phyloP scores from a whole-genome alignment of 2,113 vertebrate species.

The Galemys pyrenaicus region DNA sequence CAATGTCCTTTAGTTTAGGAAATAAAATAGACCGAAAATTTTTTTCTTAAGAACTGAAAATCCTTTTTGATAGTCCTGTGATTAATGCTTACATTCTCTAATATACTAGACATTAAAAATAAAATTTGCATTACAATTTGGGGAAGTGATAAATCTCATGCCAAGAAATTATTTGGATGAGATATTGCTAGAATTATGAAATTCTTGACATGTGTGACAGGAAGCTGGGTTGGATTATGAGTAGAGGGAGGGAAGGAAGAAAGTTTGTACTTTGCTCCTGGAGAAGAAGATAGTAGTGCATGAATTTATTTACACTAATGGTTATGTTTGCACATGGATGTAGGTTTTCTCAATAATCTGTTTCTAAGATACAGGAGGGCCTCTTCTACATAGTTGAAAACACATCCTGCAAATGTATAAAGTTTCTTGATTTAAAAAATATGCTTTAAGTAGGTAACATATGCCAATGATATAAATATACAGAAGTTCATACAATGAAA shows the following conservation, averaged over 20 bases:
- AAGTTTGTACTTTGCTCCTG: background rate
- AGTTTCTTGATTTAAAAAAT: background rate
- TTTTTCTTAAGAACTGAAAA: background rate
- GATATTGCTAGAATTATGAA: background rate
- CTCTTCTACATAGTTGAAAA: background rate
- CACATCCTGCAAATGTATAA: background rate
- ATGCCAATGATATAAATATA: background rate
- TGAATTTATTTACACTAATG: constrained; percentile 6
- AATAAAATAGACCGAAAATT: background rate
- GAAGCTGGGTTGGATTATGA: background rate
- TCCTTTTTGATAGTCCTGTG: background rate
- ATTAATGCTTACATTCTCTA: background rate
- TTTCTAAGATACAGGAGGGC: background rate
- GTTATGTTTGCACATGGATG: background rate
- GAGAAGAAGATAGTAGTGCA: background rate
- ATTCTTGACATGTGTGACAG: background rate
- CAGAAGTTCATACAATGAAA: background rate
- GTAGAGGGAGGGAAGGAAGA: background rate
- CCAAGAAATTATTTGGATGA: background rate
- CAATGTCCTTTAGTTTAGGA: background rate
- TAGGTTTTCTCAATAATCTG: background rate
- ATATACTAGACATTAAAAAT: constrained; percentile 30
- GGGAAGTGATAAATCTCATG: constrained; percentile 16
- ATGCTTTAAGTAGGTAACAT: background rate
- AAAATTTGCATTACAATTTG: background rate